These are phyloP conservation scores for Cetonia aurata DNA, from an alignment of 2,888 invertebrate genomes.

Conservation along the genomic window DNA sequence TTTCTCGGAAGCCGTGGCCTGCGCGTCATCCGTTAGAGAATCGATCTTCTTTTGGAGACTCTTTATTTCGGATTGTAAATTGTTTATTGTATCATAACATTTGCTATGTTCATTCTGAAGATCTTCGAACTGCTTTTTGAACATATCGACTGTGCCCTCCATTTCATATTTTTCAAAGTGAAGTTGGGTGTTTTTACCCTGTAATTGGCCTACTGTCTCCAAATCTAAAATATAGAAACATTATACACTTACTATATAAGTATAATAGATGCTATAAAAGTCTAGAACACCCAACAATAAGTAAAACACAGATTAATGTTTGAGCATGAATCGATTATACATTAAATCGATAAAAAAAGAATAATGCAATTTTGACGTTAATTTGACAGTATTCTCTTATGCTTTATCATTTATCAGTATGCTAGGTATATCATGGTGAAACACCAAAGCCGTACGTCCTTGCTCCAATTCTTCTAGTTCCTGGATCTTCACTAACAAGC, in stretches of 20 bases:
- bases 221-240: conserved; percentile 33
- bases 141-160: conserved; percentile 19
- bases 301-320: too few relatives aligned
- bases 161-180: conserved; percentile 34
- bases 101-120: conserved; percentile 18
- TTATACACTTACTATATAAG: neutral
- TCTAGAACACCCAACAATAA: too few relatives aligned
- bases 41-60: conserved; percentile 20
- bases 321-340: too few relatives aligned
- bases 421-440: neutral
- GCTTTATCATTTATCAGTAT: neutral
- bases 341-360: too few relatives aligned
- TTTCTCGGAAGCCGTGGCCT: conserved; percentile 28
- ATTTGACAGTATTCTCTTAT: neutral
- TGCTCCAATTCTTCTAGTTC: conserved; percentile 31
- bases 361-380: too few relatives aligned
- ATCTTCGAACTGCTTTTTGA: conserved; percentile 23
- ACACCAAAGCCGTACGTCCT: conserved; percentile 5
- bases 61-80: conserved; percentile 33
- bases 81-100: conserved; percentile 11
- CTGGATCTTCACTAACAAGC: conserved; percentile 20
- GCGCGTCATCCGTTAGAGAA: neutral
- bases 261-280: too few relatives aligned
- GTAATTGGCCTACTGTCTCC: conserved; percentile 25
- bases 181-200: conserved; percentile 29